Conservation (phyloP, 2,113 vertebrate genomes). For the Sapayoa aenigma region DNA sequence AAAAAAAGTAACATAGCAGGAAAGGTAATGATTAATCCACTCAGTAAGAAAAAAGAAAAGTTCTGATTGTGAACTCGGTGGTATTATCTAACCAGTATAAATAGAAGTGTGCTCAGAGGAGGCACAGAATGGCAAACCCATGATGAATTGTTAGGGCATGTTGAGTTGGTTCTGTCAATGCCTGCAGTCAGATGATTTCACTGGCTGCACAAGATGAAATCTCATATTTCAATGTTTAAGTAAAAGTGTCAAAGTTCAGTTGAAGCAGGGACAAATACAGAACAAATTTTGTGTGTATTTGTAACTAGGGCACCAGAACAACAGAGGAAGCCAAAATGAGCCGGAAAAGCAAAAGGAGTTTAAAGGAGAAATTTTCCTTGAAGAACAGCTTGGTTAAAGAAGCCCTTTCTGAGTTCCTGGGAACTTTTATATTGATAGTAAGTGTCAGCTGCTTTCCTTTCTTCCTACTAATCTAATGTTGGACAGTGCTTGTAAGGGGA, state of each 20-base stretch:
- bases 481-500: slow-evolving; percentile 13
- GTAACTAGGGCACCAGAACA: slow-evolving; percentile 44
- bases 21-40: slow-evolving; percentile 73
- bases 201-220: slow-evolving; percentile 49
- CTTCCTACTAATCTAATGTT: slow-evolving; percentile 38
- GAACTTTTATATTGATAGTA: slow-evolving; percentile 91
- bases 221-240: slow-evolving; percentile 54
- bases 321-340: slow-evolving; percentile 74
- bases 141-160: slow-evolving; percentile 62
- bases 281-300: slow-evolving; percentile 41
- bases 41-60: not conserved
- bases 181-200: slow-evolving; percentile 44
- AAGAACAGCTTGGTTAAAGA: slow-evolving; percentile 85
- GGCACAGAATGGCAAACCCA: slow-evolving; percentile 37
- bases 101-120: slow-evolving; percentile 19
- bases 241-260: slow-evolving; percentile 69
- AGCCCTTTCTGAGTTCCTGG: slow-evolving; percentile 90
- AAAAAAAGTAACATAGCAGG: not conserved
- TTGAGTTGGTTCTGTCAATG: slow-evolving; percentile 45
- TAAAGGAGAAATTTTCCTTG: slow-evolving; percentile 82
- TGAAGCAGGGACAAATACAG: slow-evolving; percentile 17
- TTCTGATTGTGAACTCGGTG: slow-evolving; percentile 13
- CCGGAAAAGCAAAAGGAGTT: slow-evolving; percentile 65
- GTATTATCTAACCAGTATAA: slow-evolving; percentile 53
- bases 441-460: slow-evolving; percentile 78